Evolutionary conservation across 2,113 vertebrate genomes (phyloP).

Genomic region (Macquaria ambigua): DNA sequence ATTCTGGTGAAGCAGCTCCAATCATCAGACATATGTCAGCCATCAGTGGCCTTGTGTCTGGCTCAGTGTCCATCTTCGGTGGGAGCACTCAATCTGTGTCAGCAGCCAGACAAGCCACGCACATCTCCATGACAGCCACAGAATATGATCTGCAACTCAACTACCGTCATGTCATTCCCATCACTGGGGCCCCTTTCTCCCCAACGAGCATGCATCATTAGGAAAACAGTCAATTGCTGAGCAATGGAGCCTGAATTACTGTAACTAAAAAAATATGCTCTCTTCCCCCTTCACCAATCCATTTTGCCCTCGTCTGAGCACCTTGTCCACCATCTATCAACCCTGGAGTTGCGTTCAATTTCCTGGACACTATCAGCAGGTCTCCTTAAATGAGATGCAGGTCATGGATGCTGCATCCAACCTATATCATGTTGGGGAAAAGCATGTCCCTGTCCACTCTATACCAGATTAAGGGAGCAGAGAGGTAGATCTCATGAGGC

Average conservation of each 20-base stretch:
- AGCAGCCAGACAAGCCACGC: constrained; percentile 71
- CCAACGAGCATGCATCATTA: constrained; percentile 67
- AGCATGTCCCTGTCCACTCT: constrained; percentile 43
- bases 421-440: constrained; percentile 50
- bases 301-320: constrained; percentile 43
- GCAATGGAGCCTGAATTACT: constrained; percentile 63
- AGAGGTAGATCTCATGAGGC: constrained; percentile 45
- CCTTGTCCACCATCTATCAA: constrained; percentile 39
- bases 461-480: constrained; percentile 58
- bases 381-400: constrained; percentile 50
- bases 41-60: constrained; percentile 80
- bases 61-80: constrained; percentile 72
- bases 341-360: constrained; percentile 29
- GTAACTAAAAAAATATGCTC: constrained; percentile 59
- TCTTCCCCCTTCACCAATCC: constrained; percentile 22
- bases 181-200: constrained; percentile 61
- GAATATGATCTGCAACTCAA: constrained; percentile 82
- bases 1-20: constrained; percentile 57
- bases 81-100: constrained; percentile 83
- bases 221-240: constrained; percentile 65
- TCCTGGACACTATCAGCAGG: constrained; percentile 18
- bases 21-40: constrained; percentile 79
- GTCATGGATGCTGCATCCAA: constrained; percentile 52
- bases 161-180: constrained; percentile 69
- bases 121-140: constrained; percentile 73